Base-by-base conservation (phyloP, 2,888 invertebrate genomes). In the Dastarcus helophoroides region DNA sequence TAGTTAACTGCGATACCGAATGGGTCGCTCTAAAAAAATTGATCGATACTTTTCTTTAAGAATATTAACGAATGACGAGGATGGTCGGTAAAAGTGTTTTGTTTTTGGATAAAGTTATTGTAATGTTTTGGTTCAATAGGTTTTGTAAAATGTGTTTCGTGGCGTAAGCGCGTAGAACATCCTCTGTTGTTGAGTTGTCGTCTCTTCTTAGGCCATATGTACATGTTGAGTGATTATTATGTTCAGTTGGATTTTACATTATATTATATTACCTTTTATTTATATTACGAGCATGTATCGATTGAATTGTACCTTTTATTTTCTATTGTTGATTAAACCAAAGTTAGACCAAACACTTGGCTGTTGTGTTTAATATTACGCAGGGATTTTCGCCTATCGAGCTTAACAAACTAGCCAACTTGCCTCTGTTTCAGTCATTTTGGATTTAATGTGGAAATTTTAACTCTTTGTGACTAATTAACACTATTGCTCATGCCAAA, bases 271-370 rank as follows among this genome's bases (percentile, higher is more conserved):
- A 52, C 45, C 50, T 48, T 51, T 53, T 46, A 50, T 53, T 54
- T 54, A 54, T 40, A 40, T n/a, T 49, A 56, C 50, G 53, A 53
- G 56, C 53, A 54, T 59, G 56, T 57, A 55, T 52, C 53, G 44
- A 50, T 51, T 53, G 57, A 57, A 59, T 55, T 60, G 59, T 60
- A 60, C 56, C 58, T 59, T 47, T 60, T 57, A 58, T 60, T 60
- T 59, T 60, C 58, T 58, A 58, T 60, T 59, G 58, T 59, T 58
- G 55, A 60, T 59, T 60, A 59, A 53, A 60, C 60, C 59, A 60
- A 60, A 60, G 58, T 60, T 58, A 59, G 59, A 58, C 57, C 57
- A 54, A 57, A 45, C 43, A 44, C 47, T 33, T 45, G 48, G 48
- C 44, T 49, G 43, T 45, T 51, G 48, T 53, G 43, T 51, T 50